These are phyloP conservation scores for Chionodraco myersi DNA, from an alignment of 2,113 vertebrate species.

Conservation along the genomic window DNA sequence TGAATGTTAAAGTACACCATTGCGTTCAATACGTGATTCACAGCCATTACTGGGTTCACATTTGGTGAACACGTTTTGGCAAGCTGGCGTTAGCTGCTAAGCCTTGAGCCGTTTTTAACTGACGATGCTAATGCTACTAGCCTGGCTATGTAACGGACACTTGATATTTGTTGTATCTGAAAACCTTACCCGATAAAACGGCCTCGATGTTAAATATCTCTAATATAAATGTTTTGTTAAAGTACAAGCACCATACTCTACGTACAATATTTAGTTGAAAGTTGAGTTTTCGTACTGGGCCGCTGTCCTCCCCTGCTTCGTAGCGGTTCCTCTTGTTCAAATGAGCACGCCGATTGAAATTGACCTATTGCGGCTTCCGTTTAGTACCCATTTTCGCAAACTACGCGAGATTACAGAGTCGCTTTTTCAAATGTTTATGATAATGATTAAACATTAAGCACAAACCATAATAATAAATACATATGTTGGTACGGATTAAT, in stretches of 20 bases:
- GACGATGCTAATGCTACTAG: constrained; percentile 21
- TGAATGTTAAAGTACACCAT: fast-evolving
- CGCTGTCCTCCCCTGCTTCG: constrained; percentile 65
- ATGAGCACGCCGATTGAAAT: constrained; percentile 74
- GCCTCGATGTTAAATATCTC: not conserved
- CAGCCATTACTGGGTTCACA: not conserved
- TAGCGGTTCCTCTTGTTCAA: constrained; percentile 76
- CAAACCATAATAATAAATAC: not conserved
- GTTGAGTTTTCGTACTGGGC: constrained; percentile 64
- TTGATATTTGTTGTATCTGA: not conserved
- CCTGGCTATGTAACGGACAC: constrained; percentile 32
- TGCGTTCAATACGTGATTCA: not conserved
- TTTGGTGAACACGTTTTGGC: constrained; percentile 69
- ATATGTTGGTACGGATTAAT: not conserved
- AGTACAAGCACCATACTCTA: constrained; percentile 12
- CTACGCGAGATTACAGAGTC: constrained; percentile 51
- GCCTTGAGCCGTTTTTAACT: not conserved
- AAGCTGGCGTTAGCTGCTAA: constrained; percentile 62
- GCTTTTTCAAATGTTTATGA: not conserved
- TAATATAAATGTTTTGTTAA: not conserved
- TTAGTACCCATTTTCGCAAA: constrained; percentile 10
- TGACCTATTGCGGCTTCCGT: constrained; percentile 75
- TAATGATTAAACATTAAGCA: not conserved
- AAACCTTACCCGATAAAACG: not conserved
- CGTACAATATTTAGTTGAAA: constrained; percentile 73